Evolutionary conservation across 2,113 vertebrate species (phyloP).

Genomic region (Hippoglossus stenolepis): DNA sequence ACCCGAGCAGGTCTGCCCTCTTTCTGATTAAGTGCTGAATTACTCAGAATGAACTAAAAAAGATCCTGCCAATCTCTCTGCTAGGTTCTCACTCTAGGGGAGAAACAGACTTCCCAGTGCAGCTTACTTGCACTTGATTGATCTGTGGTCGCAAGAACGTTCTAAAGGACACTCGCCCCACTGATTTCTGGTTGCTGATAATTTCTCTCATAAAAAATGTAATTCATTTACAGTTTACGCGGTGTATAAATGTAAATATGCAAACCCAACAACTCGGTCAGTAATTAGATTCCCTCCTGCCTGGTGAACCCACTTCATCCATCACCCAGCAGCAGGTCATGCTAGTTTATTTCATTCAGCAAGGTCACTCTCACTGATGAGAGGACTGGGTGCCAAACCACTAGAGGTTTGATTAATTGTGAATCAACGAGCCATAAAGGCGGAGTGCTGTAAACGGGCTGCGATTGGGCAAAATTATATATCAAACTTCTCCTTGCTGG

Average conservation of each 20-base stretch:
- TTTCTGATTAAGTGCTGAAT: slow-evolving; percentile 58
- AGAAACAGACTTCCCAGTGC: background rate
- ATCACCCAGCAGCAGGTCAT: slow-evolving; percentile 43
- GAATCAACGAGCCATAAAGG: slow-evolving; percentile 50
- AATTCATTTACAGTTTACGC: no score
- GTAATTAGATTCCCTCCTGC: slow-evolving; percentile 33
- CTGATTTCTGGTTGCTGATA: background rate
- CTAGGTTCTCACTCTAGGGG: slow-evolving; percentile 13
- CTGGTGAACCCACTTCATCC: slow-evolving; percentile 41
- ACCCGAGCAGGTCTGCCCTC: slow-evolving; percentile 51
- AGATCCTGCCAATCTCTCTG: slow-evolving; percentile 49
- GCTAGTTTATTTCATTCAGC: slow-evolving; percentile 43
- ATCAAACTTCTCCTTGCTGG: slow-evolving; percentile 58
- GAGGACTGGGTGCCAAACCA: slow-evolving; percentile 34
- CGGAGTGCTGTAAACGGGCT: slow-evolving; percentile 27
- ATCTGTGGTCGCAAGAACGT: slow-evolving; percentile 22
- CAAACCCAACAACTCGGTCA: slow-evolving; percentile 12
- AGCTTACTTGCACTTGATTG: slow-evolving; percentile 7
- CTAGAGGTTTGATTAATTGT: slow-evolving; percentile 66
- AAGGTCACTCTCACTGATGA: slow-evolving; percentile 52
- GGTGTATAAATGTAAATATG: background rate
- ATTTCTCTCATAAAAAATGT: background rate
- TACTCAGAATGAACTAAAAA: slow-evolving; percentile 45
- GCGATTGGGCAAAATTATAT: slow-evolving; percentile 45
- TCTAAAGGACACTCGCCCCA: background rate